A percentile compares a stretch with the other conserved stretches of the same genome.
Evolutionary conservation across 2,113 vertebrate genomes (phyloP).

Genomic region (Notothenia rossii): DNA sequence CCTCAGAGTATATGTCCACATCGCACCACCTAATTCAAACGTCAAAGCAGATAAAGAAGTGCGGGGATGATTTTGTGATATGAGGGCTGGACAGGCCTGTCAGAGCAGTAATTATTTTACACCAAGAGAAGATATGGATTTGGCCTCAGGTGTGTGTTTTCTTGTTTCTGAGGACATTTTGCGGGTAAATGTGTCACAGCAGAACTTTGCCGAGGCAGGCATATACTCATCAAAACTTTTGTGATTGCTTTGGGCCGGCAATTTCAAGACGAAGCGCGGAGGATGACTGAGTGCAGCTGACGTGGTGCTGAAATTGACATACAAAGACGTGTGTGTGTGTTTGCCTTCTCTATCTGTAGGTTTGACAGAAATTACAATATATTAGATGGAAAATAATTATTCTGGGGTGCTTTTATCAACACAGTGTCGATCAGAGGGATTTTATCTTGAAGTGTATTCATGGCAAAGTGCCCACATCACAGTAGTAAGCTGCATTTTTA

Average conservation of each 20-base stretch:
- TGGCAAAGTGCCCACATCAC: constrained; percentile 17
- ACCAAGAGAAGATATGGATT: constrained; percentile 64
- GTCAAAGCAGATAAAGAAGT: constrained; percentile 61
- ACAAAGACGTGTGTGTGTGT: neutral
- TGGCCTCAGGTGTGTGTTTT: constrained; percentile 65
- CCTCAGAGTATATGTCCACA: constrained; percentile 53
- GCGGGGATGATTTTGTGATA: constrained; percentile 49
- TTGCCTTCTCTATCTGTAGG: constrained; percentile 19
- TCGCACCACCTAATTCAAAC: constrained; percentile 58
- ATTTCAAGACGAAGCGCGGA: constrained; percentile 33
- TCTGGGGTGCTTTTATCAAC: constrained; percentile 13
- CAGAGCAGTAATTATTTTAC: constrained; percentile 71
- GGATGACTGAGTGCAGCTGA: constrained; percentile 45
- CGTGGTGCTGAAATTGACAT: constrained; percentile 54
- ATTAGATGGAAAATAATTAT: constrained; percentile 8
- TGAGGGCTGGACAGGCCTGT: constrained; percentile 50
- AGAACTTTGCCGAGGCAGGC: constrained; percentile 42
- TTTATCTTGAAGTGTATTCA: constrained; percentile 34
- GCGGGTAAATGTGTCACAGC: constrained; percentile 55
- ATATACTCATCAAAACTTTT: constrained; percentile 64
- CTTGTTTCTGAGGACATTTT: constrained; percentile 36
- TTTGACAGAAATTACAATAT: constrained; percentile 23
- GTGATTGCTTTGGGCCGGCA: constrained; percentile 63
- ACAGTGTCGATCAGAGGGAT: constrained; percentile 19
- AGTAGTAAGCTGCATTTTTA: constrained; percentile 19